These are phyloP conservation scores for Enteromius treurensis DNA, from an alignment of 2,797 vertebrate species.

Conservation along the genomic window DNA sequence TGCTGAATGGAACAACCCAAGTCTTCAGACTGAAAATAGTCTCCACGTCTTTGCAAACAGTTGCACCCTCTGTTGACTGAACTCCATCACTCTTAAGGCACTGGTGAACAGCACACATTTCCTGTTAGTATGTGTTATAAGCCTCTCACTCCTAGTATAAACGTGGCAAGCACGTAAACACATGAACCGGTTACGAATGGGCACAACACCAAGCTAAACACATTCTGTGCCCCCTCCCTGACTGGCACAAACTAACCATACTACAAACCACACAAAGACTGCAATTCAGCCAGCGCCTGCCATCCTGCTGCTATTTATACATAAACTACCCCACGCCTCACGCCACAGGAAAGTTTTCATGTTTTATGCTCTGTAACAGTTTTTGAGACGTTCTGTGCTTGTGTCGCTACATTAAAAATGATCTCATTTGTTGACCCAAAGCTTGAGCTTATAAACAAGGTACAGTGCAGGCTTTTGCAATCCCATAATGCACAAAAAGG, in stretches of 20 bases:
- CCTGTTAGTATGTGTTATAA: constrained; percentile 5
- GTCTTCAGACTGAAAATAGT: constrained; percentile 64
- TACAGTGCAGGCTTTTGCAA: not conserved
- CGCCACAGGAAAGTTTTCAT: constrained; percentile 42
- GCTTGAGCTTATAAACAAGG: constrained; percentile 48
- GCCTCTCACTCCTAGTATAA: not conserved
- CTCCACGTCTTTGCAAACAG: constrained; percentile 57
- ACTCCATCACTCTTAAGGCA: constrained; percentile 50
- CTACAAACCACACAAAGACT: constrained; percentile 75
- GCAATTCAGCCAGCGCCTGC: constrained; percentile 74
- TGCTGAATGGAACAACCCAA: constrained; percentile 56
- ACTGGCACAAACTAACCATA: constrained; percentile 66
- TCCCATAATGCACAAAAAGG: constrained; percentile 20
- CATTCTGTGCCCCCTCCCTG: constrained; percentile 67
- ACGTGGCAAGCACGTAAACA: constrained; percentile 60
- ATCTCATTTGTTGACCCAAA: constrained; percentile 66
- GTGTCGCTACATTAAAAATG: constrained; percentile 61
- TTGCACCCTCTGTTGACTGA: constrained; percentile 50
- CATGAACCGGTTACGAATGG: constrained; percentile 63
- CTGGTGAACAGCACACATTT: constrained; percentile 39
- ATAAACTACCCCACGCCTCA: constrained; percentile 62
- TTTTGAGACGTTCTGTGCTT: constrained; percentile 61
- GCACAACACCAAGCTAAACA: constrained; percentile 75
- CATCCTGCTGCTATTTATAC: constrained; percentile 61
- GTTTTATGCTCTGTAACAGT: constrained; percentile 51